phyloP scores from a whole-genome alignment of 2,888 invertebrate genomes.

The Dioctria linearis region DNA sequence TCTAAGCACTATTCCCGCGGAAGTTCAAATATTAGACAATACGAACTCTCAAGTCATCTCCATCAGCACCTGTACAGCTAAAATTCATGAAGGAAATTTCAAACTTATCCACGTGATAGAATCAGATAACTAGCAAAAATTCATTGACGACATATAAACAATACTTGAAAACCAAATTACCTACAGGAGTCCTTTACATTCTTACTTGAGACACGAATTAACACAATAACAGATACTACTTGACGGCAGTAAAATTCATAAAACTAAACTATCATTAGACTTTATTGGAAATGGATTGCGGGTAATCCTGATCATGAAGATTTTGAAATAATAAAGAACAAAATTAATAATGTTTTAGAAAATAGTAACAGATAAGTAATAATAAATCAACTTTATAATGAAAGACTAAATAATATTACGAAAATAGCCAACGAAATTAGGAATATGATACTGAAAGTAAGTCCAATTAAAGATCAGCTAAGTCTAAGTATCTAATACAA shows the following conservation, averaged over 20 bases:
- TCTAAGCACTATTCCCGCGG: background rate
- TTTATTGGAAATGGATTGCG: slow-evolving; percentile 8
- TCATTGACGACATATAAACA: background rate
- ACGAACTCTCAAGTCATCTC: slow-evolving; percentile 45
- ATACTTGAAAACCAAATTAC: background rate
- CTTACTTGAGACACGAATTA: background rate
- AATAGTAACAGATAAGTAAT: slow-evolving; percentile 58
- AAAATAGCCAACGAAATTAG: slow-evolving; percentile 37
- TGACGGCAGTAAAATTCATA: background rate
- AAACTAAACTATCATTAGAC: background rate
- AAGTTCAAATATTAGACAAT: slow-evolving; percentile 49
- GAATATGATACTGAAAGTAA: slow-evolving; percentile 43
- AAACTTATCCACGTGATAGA: slow-evolving; percentile 4
- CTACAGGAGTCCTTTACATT: background rate
- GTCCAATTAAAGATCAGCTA: slow-evolving; percentile 43
- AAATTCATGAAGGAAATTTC: slow-evolving; percentile 6
- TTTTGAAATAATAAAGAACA: slow-evolving; percentile 27
- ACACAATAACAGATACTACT: background rate
- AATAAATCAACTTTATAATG: slow-evolving; percentile 56
- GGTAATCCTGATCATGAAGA: background rate
- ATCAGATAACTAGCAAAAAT: background rate
- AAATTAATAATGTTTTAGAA: slow-evolving; percentile 56
- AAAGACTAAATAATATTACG: slow-evolving; percentile 53
- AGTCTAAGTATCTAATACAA: slow-evolving; percentile 55
- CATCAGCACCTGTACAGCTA: background rate